phyloP scores from a whole-genome alignment of 2,888 invertebrate genomes.

The Agrotis puta region DNA sequence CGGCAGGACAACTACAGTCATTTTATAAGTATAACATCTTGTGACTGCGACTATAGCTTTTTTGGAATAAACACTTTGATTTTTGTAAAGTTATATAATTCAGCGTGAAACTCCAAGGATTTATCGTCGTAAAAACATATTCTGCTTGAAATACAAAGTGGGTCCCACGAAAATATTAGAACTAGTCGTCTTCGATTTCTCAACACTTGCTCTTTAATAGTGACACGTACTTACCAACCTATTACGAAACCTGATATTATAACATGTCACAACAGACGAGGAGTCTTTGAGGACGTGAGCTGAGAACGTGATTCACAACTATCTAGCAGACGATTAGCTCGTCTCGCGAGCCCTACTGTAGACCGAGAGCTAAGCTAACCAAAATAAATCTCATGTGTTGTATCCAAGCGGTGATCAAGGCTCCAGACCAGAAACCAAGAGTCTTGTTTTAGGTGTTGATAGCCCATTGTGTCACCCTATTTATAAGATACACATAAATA shows the following conservation, averaged over 20 bases:
- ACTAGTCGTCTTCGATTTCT: constrained; percentile 24
- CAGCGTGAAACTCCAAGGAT: background rate
- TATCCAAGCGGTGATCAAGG: too few species aligned
- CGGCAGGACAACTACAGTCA: too few species aligned
- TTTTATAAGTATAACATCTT: too few species aligned
- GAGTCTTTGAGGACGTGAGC: constrained; percentile 72
- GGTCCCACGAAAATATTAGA: background rate
- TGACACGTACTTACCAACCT: constrained; percentile 16
- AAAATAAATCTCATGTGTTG: constrained; percentile 20
- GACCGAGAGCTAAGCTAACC: constrained; percentile 51
- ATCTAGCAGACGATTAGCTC: constrained; percentile 69
- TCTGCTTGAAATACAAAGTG: background rate
- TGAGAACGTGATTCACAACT: constrained; percentile 71
- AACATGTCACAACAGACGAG: constrained; percentile 71
- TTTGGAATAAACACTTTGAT: too few species aligned
- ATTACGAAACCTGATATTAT: constrained; percentile 57
- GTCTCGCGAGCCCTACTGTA: constrained; percentile 43
- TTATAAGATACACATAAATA: too few species aligned
- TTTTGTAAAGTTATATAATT: background rate
- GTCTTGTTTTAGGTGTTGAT: too few species aligned
- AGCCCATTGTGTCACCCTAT: too few species aligned
- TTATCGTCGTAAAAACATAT: background rate
- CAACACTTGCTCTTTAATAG: constrained; percentile 30
- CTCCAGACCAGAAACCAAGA: too few species aligned
- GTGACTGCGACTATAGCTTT: too few species aligned